Conservation (phyloP, 2,113 vertebrate species). For the Thermophis baileyi region DNA sequence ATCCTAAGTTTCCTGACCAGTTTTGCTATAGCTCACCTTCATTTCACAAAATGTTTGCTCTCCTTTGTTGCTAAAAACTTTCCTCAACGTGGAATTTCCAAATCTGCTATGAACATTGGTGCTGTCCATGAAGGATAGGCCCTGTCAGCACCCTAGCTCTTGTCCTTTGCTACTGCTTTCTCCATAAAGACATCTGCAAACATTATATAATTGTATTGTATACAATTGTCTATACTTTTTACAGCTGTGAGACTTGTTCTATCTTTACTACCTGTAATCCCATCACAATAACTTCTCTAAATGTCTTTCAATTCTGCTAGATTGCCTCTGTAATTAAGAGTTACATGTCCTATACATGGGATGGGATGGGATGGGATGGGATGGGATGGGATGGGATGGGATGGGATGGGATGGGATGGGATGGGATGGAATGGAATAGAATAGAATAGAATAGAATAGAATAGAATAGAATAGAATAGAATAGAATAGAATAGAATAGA, state of each 20-base stretch:
- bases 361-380: too few relatives aligned
- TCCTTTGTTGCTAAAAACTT: too few relatives aligned
- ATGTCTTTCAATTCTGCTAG: neutral
- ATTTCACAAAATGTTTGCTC: neutral
- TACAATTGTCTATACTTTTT: neutral
- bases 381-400: too few relatives aligned
- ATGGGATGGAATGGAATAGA: too few relatives aligned
- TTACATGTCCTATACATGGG: neutral
- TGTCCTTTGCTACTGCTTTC: neutral
- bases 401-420: too few relatives aligned
- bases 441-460: too few relatives aligned
- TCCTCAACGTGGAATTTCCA: too few relatives aligned
- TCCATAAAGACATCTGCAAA: neutral
- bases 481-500: too few relatives aligned
- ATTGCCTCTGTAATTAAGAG: neutral
- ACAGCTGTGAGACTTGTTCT: neutral
- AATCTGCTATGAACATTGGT: neutral
- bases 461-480: too few relatives aligned
- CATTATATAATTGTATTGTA: neutral
- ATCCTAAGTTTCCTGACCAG: neutral
- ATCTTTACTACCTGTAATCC: neutral
- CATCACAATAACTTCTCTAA: neutral
- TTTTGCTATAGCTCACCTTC: neutral
- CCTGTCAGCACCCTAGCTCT: neutral
- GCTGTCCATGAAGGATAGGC: neutral